phyloP scores from a whole-genome alignment of 2,113 vertebrate species.

The Erythrocercus mccallii region DNA sequence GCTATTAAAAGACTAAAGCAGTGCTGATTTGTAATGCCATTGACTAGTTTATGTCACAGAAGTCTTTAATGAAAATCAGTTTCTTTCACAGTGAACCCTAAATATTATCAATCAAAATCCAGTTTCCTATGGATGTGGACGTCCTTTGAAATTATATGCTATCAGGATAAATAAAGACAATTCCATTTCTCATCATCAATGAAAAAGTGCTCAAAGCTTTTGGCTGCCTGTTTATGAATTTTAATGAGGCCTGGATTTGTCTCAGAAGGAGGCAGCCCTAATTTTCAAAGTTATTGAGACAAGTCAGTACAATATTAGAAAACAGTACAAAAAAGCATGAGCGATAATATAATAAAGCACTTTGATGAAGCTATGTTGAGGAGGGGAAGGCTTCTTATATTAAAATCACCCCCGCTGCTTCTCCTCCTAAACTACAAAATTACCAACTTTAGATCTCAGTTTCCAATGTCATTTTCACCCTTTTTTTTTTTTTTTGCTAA shows the following conservation, averaged over 20 bases:
- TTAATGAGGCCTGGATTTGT: slow-evolving; percentile 52
- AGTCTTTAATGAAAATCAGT: neutral
- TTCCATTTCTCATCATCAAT: slow-evolving; percentile 6
- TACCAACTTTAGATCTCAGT: neutral
- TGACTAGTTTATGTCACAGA: neutral
- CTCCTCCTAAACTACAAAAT: slow-evolving; percentile 13
- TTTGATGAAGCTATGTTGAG: slow-evolving; percentile 37
- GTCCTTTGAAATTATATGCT: slow-evolving; percentile 25
- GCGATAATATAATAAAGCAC: slow-evolving; percentile 20
- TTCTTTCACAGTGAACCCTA: neutral
- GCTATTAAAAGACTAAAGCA: neutral
- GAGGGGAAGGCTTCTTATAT: neutral
- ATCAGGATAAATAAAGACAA: slow-evolving; percentile 13
- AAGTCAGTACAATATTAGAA: slow-evolving; percentile 58
- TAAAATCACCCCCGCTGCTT: neutral
- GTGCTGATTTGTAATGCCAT: neutral
- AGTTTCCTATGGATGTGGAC: neutral
- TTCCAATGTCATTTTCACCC: slow-evolving; percentile 24
- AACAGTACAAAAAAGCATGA: slow-evolving; percentile 40
- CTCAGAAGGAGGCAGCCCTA: slow-evolving; percentile 43
- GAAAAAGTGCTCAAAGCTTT: slow-evolving; percentile 37
- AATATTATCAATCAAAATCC: slow-evolving; percentile 34
- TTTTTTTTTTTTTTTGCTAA: neutral
- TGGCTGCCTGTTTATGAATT: slow-evolving; percentile 51
- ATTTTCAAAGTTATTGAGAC: slow-evolving; percentile 56